phyloP scores from a whole-genome alignment of 2,113 vertebrate genomes.

The Chunga burmeisteri region DNA sequence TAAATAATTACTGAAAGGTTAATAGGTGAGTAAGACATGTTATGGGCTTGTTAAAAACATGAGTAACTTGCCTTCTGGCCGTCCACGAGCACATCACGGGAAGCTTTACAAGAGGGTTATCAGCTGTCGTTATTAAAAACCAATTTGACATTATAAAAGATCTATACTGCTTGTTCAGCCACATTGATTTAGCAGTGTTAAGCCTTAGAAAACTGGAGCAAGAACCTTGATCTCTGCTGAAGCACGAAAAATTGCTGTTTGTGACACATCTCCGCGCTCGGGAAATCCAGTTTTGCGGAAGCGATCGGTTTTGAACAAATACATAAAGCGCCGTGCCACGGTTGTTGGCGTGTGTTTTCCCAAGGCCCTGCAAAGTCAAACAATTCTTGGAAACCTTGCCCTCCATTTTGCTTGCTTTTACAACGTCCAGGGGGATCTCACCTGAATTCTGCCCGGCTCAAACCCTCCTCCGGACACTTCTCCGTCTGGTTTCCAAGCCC shows the following conservation, averaged over 20 bases:
- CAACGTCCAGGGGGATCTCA: not conserved
- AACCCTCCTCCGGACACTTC: not conserved
- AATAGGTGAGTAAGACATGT: not conserved
- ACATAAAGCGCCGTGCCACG: fast-evolving
- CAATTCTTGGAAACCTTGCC: not conserved
- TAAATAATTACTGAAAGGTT: not conserved
- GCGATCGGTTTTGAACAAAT: not conserved
- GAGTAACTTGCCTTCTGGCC: not conserved
- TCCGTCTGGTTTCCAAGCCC: not conserved
- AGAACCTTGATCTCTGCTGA: conserved; percentile 43
- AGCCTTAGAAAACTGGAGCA: conserved; percentile 11
- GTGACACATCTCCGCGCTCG: not conserved
- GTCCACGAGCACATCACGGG: not conserved
- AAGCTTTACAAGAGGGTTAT: conserved; percentile 2
- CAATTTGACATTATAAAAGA: conserved; percentile 30
- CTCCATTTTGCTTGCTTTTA: not conserved
- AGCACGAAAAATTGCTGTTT: not conserved
- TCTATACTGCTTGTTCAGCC: conserved; percentile 23
- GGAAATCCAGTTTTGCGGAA: not conserved
- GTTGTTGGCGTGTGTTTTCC: not conserved
- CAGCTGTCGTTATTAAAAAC: conserved; percentile 23
- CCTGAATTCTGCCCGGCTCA: not conserved
- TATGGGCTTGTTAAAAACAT: not conserved
- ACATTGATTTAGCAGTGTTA: conserved; percentile 41
- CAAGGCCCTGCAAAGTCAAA: not conserved